Evolutionary conservation across 2,113 vertebrate genomes (phyloP), one percentile per base, ranked within the genome.

Genomic region (Erinaceus europaeus): DNA sequence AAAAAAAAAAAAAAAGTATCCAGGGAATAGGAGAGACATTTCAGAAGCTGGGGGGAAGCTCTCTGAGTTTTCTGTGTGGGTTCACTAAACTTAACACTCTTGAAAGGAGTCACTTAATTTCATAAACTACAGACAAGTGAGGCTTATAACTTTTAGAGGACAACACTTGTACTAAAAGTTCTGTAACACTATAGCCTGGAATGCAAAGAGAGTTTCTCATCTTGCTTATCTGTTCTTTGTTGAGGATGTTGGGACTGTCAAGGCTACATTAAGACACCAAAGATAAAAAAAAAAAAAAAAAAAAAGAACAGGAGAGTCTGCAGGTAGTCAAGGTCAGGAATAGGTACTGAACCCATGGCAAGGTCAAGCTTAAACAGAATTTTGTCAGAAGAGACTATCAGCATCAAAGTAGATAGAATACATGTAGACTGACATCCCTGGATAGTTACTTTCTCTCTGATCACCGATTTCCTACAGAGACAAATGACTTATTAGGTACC

Each of bases 341-440:
- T 73, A 74, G 17, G 38, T 23, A 17, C 38, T 78, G 42, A 38
- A 74, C 32, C 25, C 12, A 7, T 15, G 23, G 0, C 23, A 27
- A 61, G 21, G 9, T 2, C 27, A 62, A 88, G 72, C 34, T 8
- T 34, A 74, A 72, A 20, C 29, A 15, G 9, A 12, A 20, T 40
- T 42, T 67, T 38, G 13, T 77, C 40, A 79, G 15, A 46, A 59
- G 15, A 77, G 32, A 8, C 0, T 25, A 36, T 4, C 17, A 6
- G 3, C 59, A 81, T 68, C 21, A 68, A 75, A 46, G 57, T 52
- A 48, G n/a, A 84, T 91, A 17, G 7, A 50, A 53, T 9, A 38
- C 17, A 36, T 17, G 1, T 40, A 17, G 0, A 10, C 4, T 6
- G n/a, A n/a, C n/a, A n/a, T n/a, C n/a, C n/a, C n/a, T n/a, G n/a